Evolutionary conservation across 2,113 vertebrate genomes (phyloP), one percentile per base, ranked within the genome.

Genomic region (Oenanthe melanoleuca): DNA sequence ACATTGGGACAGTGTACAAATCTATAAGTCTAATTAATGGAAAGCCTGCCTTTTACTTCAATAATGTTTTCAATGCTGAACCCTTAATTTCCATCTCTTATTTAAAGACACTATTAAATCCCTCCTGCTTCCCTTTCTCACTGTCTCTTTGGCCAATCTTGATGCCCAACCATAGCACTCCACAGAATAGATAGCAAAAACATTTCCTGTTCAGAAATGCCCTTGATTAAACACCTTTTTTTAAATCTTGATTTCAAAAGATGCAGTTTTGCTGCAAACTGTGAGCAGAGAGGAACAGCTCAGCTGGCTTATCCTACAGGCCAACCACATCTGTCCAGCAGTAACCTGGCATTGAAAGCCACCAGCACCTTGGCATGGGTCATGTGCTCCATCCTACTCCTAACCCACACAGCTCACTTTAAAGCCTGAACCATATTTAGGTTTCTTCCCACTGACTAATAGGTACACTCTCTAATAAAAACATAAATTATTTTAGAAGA

Each of bases 211-310:
- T 75, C 34, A 67, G 42, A 89, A 94, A 59, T 17, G 5, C 6
- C 19, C 22, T 69, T 2, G 0, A 37, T 45, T 40, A 49, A 47
- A 40, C 2, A 2, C 1, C 4, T 15, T 75, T 47, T 47, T 18
- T n/a, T 55, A 1, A 0, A 69, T 45, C 33, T 49, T 64, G 9
- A 19, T 26, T 88, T 60, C 26, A 52, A 18, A 77, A 26, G 13
- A 47, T 82, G 11, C 5, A 20, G 21, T 55, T 69, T 18, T 72
- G 17, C 53, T 60, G 45, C 34, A 52, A 64, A 61, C 21, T 0
- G 0, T 5, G 29, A 40, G 44, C 33, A 63, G 38, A 85, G 57
- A 75, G 3, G 18, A 71, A 28, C 21, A 72, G 67, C 34, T 67
- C 66, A 44, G 40, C 25, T 24, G 63, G 24, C 21, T 47, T 47